A percentile compares a stretch with the other conserved stretches of the same genome.
phyloP scores from a whole-genome alignment of 2,113 vertebrate species.

The Menidia beryllina region DNA sequence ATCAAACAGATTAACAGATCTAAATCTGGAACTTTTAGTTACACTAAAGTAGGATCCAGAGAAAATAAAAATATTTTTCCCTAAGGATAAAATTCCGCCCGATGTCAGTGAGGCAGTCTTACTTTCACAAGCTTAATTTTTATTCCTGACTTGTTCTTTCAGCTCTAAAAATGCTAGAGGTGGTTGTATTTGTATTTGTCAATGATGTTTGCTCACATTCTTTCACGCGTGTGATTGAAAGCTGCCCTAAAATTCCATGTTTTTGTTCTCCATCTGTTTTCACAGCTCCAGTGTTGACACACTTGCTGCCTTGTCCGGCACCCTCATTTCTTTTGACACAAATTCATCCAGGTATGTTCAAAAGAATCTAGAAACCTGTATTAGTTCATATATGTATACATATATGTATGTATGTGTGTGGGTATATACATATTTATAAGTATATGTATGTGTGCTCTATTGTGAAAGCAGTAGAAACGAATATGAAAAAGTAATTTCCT shows the following conservation, averaged over 20 bases:
- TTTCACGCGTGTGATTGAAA: slow-evolving; percentile 28
- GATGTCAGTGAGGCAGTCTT: too few species aligned
- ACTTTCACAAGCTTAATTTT: slow-evolving; percentile 1
- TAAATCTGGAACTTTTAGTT: slow-evolving; percentile 8
- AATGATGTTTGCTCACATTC: slow-evolving; percentile 24
- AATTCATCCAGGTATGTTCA: slow-evolving; percentile 68
- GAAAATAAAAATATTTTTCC: neutral
- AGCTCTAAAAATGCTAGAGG: neutral
- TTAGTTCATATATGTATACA: neutral
- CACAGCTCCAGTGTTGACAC: slow-evolving; percentile 52
- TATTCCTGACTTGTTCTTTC: slow-evolving; percentile 1
- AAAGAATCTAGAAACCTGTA: slow-evolving; percentile 8
- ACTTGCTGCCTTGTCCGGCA: slow-evolving; percentile 52
- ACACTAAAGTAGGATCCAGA: neutral
- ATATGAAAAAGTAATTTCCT: neutral
- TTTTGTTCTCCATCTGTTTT: slow-evolving; percentile 40
- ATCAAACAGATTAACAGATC: slow-evolving; percentile 2
- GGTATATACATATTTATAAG: too few species aligned
- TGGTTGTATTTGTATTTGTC: slow-evolving; percentile 9
- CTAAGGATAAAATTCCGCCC: too few species aligned
- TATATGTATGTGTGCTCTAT: too few species aligned
- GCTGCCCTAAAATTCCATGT: slow-evolving; percentile 11
- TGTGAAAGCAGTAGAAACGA: slow-evolving; percentile 12
- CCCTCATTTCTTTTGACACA: slow-evolving; percentile 57
- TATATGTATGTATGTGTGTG: neutral